A percentile compares a stretch with the other conserved stretches of the same genome.
Conservation (phyloP, 2,113 vertebrate genomes). For the Datnioides undecimradiatus region DNA sequence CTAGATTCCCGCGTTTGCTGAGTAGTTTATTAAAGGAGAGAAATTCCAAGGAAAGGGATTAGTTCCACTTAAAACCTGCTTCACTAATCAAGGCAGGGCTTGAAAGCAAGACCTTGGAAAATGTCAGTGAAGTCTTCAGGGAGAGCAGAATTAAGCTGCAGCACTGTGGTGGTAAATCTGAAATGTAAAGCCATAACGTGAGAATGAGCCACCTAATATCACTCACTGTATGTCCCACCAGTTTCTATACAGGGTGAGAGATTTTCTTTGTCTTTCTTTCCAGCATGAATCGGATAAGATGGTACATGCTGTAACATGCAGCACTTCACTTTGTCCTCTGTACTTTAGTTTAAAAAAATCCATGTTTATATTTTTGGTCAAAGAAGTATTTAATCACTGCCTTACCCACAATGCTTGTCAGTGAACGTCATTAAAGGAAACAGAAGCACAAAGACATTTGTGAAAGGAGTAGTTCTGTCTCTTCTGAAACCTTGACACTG, state of each 20-base stretch:
- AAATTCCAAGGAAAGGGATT: constrained; percentile 64
- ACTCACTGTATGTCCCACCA: constrained; percentile 36
- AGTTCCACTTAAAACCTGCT: constrained; percentile 73
- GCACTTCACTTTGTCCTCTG: constrained; percentile 22
- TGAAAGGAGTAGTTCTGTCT: constrained; percentile 14
- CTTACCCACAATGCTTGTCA: constrained; percentile 45
- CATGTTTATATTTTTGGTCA: constrained; percentile 56
- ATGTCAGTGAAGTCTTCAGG: constrained; percentile 77
- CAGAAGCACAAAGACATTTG: constrained; percentile 41
- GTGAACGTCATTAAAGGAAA: constrained; percentile 53
- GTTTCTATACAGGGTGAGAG: constrained; percentile 29
- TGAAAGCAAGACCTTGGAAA: constrained; percentile 78
- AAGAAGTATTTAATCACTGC: constrained; percentile 37
- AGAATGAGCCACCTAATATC: constrained; percentile 44
- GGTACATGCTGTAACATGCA: constrained; percentile 14
- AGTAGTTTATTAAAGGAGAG: constrained; percentile 47
- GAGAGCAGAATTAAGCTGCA: constrained; percentile 71
- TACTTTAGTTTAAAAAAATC: constrained; percentile 39
- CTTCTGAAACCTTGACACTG: constrained; percentile 8
- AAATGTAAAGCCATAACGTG: constrained; percentile 69
- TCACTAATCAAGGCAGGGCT: constrained; percentile 73
- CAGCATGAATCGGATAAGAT: constrained; percentile 35
- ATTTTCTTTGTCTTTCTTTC: constrained; percentile 15
- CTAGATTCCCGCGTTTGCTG: constrained; percentile 56
- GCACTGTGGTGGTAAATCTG: constrained; percentile 63